A percentile compares a stretch with the other conserved stretches of the same genome.
Conservation (phyloP, 2,888 invertebrate species). For the Heliconius ismenius region DNA sequence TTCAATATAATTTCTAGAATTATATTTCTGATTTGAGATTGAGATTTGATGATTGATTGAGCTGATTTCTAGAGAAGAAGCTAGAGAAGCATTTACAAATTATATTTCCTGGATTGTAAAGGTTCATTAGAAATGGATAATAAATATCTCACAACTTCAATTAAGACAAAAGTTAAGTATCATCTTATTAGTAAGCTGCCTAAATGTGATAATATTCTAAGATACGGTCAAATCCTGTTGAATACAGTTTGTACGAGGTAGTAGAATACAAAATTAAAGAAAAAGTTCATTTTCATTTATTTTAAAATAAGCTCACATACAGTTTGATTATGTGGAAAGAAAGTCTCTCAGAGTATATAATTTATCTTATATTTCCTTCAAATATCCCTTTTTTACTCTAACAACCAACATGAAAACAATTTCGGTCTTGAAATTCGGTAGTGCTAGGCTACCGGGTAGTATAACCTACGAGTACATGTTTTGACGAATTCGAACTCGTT, state of each 20-base stretch:
- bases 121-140: not conserved
- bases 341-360: not conserved
- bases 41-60: no score
- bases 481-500: slow-evolving; percentile 49
- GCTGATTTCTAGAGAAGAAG: no score
- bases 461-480: not conserved
- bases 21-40: no score
- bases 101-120: not conserved
- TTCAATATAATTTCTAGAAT: no score
- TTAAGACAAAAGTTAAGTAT: not conserved
- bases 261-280: not conserved
- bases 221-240: not conserved
- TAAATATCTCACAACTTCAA: not conserved
- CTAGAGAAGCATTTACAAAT: not conserved
- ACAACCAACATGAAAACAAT: not conserved
- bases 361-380: not conserved
- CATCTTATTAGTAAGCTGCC: not conserved
- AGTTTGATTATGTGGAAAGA: not conserved
- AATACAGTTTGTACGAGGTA: not conserved
- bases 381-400: not conserved
- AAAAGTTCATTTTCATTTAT: not conserved
- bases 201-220: not conserved
- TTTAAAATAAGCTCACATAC: not conserved
- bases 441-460: not conserved
- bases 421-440: not conserved